Conservation (phyloP, 2,113 vertebrate genomes). For the Myiopsitta monachus region DNA sequence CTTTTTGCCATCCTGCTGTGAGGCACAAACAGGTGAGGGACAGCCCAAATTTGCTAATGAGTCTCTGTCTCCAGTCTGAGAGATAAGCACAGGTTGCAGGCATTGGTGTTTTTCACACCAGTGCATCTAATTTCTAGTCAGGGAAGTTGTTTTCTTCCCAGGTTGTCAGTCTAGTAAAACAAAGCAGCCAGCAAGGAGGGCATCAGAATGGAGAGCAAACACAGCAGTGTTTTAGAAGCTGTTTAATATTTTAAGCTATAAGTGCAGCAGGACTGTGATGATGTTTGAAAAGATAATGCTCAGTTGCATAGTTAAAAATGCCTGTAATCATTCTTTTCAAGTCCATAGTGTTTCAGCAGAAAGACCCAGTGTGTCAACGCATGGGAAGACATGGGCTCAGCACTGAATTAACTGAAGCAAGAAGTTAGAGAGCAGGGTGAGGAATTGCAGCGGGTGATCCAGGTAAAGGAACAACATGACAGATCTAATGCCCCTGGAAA, state of each 20-base stretch:
- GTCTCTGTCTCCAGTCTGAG: neutral
- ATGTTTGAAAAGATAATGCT: neutral
- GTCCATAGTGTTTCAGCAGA: neutral
- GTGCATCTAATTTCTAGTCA: neutral
- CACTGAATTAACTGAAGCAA: neutral
- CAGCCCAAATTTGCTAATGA: neutral
- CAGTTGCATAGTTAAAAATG: neutral
- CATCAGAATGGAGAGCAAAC: neutral
- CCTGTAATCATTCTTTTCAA: neutral
- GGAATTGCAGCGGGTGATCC: neutral
- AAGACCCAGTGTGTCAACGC: neutral
- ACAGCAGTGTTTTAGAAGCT: neutral
- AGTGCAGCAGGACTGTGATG: neutral
- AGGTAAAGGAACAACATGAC: neutral
- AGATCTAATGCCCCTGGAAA: neutral
- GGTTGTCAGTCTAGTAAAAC: neutral
- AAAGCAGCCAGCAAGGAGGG: neutral
- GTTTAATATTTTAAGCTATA: neutral
- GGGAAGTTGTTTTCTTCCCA: neutral
- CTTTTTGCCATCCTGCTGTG: neutral
- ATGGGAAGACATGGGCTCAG: accelerated
- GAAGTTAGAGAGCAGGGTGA: neutral
- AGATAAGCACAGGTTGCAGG: neutral
- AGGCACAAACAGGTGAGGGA: neutral
- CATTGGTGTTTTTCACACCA: neutral